Evolutionary conservation across 1,140 invertebrate genomes (phyloP).

Genomic region (Coenobita brevimanus): DNA sequence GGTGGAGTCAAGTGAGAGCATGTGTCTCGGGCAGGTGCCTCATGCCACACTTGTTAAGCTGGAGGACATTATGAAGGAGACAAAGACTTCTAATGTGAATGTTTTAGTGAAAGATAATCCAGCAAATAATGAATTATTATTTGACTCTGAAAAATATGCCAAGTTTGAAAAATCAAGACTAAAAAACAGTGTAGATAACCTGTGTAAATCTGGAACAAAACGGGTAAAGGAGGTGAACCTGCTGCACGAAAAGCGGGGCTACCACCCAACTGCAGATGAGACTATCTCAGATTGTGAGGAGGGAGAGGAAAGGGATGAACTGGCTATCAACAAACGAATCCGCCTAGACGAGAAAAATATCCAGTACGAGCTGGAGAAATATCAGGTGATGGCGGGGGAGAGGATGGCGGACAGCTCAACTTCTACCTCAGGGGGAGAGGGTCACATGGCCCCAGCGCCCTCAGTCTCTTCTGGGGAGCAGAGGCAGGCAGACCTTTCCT

Average conservation of each 20-base stretch:
- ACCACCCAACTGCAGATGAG: background rate
- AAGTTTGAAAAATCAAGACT: conserved; percentile 72
- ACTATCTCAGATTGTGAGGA: conserved; percentile 41
- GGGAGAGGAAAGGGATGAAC: conserved; percentile 35
- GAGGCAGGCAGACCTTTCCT: conserved; percentile 78
- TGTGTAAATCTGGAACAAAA: conserved; percentile 60
- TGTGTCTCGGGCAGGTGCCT: conserved; percentile 21
- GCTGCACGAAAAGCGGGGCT: conserved; percentile 46
- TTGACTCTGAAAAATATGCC: conserved; percentile 81
- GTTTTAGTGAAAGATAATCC: conserved; percentile 76
- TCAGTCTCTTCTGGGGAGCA: conserved; percentile 71
- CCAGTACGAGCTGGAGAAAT: conserved; percentile 65
- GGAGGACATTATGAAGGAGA: conserved; percentile 79
- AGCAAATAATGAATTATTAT: conserved; percentile 77
- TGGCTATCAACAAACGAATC: conserved; percentile 62
- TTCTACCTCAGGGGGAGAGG: conserved; percentile 48
- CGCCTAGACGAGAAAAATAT: conserved; percentile 68
- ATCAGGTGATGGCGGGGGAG: conserved; percentile 54
- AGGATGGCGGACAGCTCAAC: conserved; percentile 42
- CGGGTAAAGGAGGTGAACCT: conserved; percentile 63
- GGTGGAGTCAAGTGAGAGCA: background rate
- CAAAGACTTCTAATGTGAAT: conserved; percentile 80
- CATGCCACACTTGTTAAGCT: conserved; percentile 70
- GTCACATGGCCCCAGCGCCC: conserved; percentile 32
- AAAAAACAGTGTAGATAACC: conserved; percentile 67